Base-by-base conservation (phyloP, 2,888 invertebrate species). In the Noctua pronuba region DNA sequence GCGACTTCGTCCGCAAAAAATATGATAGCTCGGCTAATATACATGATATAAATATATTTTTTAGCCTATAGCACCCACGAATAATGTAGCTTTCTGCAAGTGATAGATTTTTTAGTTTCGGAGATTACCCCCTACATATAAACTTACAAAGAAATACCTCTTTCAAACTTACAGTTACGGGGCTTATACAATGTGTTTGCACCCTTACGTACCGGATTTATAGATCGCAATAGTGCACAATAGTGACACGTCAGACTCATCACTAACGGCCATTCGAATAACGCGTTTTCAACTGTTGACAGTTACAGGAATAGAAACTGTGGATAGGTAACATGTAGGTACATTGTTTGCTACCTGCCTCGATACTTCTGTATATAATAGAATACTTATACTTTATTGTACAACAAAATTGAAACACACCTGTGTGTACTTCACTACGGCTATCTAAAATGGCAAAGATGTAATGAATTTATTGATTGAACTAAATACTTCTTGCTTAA, bases 211-310 rank as follows among this genome's bases (percentile, higher is more conserved):
- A 6, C 21, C 35, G 10, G 80, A 78, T 72, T 80, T 80, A 71
- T 44, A 21, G 52, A 62, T 80, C 62, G 72, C 44, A 77, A 79
- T 69, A 77, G 38, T 68, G 68, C 60, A 70, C 64, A 65, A 79
- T 52, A 71, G 41, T 62, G 41, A 49, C 58, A 49, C 31, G 58
- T 60, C 79, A 68, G 38, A 5, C 46, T 68, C 58, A 78, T 78
- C 38, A 38, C 24, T 66, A 46, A 77, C 55, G n/a, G n/a, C 35
- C 31, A 7, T 18, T 21, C 16, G 49, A 69, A 69, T 77, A 66
- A 35, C 31, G 21, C 35, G 52, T 72, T 70, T 62, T 35, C 52
- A 80, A 35, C 35, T 16, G 35, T 44, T 71, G 18, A 71, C 31
- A 46, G 11, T 28, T 28, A 46, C 31, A n/a, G 7, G 16, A 72